A percentile compares a stretch with the other conserved stretches of the same genome.
phyloP scores from a whole-genome alignment of 2,113 vertebrate species.

The Pipra filicauda region DNA sequence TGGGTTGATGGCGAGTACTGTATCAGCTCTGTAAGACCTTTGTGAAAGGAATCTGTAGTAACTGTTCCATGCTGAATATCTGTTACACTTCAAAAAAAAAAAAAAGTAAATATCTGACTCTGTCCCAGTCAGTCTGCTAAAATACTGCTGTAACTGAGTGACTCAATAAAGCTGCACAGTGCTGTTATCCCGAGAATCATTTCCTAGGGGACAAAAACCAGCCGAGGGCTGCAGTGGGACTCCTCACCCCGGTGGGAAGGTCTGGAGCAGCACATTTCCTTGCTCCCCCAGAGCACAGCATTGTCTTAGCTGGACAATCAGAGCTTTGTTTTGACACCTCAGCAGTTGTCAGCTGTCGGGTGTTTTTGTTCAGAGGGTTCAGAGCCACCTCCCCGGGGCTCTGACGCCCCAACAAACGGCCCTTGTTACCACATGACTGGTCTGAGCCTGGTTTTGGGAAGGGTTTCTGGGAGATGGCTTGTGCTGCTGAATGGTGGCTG shows the following conservation, averaged over 20 bases:
- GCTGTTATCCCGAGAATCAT: constrained; percentile 65
- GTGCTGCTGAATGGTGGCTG: background rate
- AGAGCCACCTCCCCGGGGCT: constrained; percentile 24
- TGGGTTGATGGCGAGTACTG: constrained; percentile 78
- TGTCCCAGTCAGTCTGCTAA: constrained; percentile 75
- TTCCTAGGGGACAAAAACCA: background rate
- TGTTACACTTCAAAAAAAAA: constrained; percentile 69
- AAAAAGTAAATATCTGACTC: constrained; percentile 39
- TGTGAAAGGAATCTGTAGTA: constrained; percentile 75
- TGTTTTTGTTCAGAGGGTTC: constrained; percentile 21
- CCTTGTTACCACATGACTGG: constrained; percentile 39
- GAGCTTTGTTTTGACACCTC: constrained; percentile 71
- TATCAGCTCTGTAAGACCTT: constrained; percentile 77
- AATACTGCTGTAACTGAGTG: constrained; percentile 80
- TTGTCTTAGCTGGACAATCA: constrained; percentile 68
- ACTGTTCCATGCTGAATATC: constrained; percentile 74
- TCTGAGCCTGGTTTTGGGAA: background rate
- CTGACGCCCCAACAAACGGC: background rate
- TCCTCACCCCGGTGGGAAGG: background rate
- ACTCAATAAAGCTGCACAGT: constrained; percentile 84
- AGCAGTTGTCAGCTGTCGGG: constrained; percentile 66
- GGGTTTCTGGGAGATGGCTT: background rate
- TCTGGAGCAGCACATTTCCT: background rate
- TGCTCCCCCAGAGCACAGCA: background rate
- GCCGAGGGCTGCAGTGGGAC: background rate